phyloP scores from a whole-genome alignment of 2,113 vertebrate species.

The Calyptomena viridis region DNA sequence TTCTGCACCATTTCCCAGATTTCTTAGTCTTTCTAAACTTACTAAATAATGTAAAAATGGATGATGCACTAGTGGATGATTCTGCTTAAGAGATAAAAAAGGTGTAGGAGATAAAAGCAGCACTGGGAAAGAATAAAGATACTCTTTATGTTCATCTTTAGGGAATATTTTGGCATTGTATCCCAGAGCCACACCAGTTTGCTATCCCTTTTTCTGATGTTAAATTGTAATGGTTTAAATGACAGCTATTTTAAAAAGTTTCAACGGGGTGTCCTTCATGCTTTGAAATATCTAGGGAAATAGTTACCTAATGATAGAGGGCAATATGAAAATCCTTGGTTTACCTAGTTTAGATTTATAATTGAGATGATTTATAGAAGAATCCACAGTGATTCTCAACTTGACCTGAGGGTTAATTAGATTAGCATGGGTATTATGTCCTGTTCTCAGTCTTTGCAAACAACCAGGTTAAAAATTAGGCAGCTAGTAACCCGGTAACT shows the following conservation, averaged over 20 bases:
- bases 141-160: not conserved
- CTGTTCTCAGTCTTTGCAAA: constrained; percentile 1
- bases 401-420: constrained; percentile 70
- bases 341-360: constrained; percentile 61
- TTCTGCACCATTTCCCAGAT: not conserved
- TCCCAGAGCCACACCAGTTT: not conserved
- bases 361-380: constrained; percentile 51
- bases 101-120: not conserved
- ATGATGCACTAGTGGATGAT: not conserved
- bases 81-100: not conserved
- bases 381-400: constrained; percentile 44
- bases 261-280: not conserved
- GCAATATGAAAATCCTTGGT: constrained; percentile 42
- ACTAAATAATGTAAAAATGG: not conserved
- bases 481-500: not conserved
- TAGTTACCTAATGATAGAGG: constrained; percentile 49
- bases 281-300: constrained; percentile 15
- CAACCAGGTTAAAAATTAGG: not conserved
- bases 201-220: not conserved
- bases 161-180: not conserved
- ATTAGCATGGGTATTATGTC: not conserved
- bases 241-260: not conserved
- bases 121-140: not conserved
- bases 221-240: not conserved
- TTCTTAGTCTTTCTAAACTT: not conserved